Base-by-base conservation (phyloP, 2,113 vertebrate species). In the Erinaceus europaeus region DNA sequence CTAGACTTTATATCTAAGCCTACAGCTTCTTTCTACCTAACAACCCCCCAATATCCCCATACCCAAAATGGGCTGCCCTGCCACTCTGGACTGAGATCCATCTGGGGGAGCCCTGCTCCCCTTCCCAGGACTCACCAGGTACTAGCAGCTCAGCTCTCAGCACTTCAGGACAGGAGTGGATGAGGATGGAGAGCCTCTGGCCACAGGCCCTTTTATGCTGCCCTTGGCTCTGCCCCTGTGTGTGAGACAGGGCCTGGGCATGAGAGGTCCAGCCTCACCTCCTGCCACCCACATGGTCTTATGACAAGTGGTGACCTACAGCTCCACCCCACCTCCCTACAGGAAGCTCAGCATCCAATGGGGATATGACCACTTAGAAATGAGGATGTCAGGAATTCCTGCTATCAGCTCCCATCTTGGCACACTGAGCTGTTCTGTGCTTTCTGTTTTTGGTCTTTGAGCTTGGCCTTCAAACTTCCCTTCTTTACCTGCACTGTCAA, bases 221-320 rank as follows among this genome's bases (percentile, higher is more conserved):
- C 27, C 65, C 52, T 50, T 61, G 25, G 48, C 46, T 52, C 40
- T 55, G 40, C 40, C 46, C n/a, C 14, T 4, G 42, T 8, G 3
- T 82, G 44, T 91, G 92, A 86, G 62, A 44, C 69, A 91, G 84
- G 32, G 15, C 25, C 42, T 74, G 36, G 52, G 76, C 32, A 86
- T 50, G 59, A 17, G 4, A 50, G 32, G 40, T 14, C 52, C n/a
- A n/a, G n/a, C n/a, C 5, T 25, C 62, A 25, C 62, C 14, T 68
- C 21, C 61, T 83, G 44, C 23, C 36, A 38, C 57, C n/a, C 36
- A 74, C 59, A 2, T 36, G 12, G n/a, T 25, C 14, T 52, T 55
- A 32, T 83, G 82, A 79, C 59, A 23, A n/a, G 50, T 23, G n/a
- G 27, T 84, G 67, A 64, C 20, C 23, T 38, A 71, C 2, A 40